These are phyloP conservation scores for Aphidius colemani DNA, from an alignment of 2,888 invertebrate genomes.

Conservation along the genomic window DNA sequence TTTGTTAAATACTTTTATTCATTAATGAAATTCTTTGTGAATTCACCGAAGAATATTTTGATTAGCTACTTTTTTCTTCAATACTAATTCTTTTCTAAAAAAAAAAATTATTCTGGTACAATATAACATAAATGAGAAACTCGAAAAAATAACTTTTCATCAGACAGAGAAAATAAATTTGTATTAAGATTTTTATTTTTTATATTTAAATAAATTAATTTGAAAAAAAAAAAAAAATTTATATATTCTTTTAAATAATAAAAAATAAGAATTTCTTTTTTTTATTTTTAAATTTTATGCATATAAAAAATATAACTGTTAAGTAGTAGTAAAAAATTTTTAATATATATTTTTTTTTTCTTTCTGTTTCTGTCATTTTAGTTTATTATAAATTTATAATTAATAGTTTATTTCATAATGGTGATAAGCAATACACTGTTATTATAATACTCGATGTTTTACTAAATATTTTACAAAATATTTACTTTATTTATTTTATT, in stretches of 20 bases:
- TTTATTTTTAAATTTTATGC: not conserved
- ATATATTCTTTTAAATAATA: constrained; percentile 3
- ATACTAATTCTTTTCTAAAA: too few relatives aligned
- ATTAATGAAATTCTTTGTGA: too few relatives aligned
- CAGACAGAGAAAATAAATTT: too few relatives aligned
- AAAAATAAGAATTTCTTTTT: not conserved
- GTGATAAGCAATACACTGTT: constrained; percentile 49
- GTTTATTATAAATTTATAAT: not conserved
- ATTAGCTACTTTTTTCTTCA: too few relatives aligned
- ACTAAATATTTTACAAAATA: constrained; percentile 46
- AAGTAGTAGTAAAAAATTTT: not conserved
- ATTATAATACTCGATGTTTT: constrained; percentile 49
- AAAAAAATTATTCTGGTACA: too few relatives aligned
- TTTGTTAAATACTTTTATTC: too few relatives aligned
- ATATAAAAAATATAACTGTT: not conserved
- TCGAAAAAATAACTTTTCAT: too few relatives aligned
- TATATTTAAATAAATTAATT: not conserved
- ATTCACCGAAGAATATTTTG: too few relatives aligned
- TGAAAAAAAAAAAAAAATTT: constrained; percentile 1
- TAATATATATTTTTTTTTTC: not conserved
- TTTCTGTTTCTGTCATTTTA: not conserved
- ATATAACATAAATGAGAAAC: too few relatives aligned
- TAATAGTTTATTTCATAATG: constrained; percentile 45
- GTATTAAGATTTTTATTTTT: too few relatives aligned
- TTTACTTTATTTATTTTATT: too few relatives aligned